Conservation (phyloP, 2,113 vertebrate species). For the Collichthys lucidus region DNA sequence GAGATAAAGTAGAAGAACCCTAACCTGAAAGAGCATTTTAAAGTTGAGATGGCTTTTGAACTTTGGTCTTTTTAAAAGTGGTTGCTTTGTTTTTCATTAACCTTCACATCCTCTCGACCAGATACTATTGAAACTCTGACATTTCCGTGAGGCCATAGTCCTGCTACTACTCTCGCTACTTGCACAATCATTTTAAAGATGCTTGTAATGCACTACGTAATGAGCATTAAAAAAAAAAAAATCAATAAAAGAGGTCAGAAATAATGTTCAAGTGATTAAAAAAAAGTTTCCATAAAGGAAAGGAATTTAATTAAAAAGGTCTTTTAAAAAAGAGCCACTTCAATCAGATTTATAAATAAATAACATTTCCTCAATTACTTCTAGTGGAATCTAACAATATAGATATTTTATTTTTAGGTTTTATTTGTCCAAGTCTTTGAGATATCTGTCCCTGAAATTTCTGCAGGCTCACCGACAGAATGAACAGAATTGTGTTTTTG, state of each 20-base stretch:
- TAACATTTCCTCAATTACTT: background rate
- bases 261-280: background rate
- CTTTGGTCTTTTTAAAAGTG: conserved; percentile 15
- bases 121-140: background rate
- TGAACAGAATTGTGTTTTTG: background rate
- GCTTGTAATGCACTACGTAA: no score
- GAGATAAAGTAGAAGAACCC: conserved; percentile 2
- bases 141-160: background rate
- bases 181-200: background rate
- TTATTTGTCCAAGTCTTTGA: background rate
- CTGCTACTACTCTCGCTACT: background rate
- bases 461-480: background rate
- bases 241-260: background rate
- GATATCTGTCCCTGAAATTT: background rate
- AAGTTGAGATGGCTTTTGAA: conserved; percentile 38
- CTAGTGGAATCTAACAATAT: background rate
- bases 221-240: background rate
- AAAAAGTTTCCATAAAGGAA: background rate
- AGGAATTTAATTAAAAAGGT: background rate
- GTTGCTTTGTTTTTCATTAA: conserved; percentile 28
- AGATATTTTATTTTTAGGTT: background rate
- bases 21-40: conserved; percentile 28
- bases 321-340: background rate
- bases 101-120: conserved; percentile 5
- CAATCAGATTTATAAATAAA: background rate